Conservation (phyloP, 2,888 invertebrate species). For the Callosobruchus maculatus region DNA sequence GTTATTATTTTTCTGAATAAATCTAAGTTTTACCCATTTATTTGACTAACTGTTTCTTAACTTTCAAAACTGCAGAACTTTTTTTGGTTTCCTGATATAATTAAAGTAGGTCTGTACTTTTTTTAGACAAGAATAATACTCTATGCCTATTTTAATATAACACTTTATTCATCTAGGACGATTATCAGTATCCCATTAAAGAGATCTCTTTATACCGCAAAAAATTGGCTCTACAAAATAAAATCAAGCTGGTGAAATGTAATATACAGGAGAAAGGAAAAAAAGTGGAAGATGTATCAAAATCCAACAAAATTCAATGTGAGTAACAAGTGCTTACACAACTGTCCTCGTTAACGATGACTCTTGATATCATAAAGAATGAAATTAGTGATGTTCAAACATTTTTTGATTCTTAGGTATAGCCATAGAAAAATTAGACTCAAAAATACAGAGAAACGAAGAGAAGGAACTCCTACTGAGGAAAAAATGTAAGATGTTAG, state of each 20-base stretch:
- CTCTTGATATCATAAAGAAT: no score
- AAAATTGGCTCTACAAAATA: conserved; percentile 19
- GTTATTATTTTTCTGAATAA: no score
- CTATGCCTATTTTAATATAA: background rate
- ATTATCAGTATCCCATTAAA: conserved; percentile 21
- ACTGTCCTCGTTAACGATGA: no score
- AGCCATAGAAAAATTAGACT: conserved; percentile 21
- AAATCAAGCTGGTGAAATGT: conserved; percentile 11
- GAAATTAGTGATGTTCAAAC: no score
- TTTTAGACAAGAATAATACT: background rate
- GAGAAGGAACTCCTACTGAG: conserved; percentile 24
- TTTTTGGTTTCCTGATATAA: no score
- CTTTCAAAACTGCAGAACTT: no score
- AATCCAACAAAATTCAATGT: conserved; percentile 23
- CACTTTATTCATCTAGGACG: conserved; percentile 20
- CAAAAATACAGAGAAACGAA: conserved; percentile 24
- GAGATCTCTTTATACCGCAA: conserved; percentile 23
- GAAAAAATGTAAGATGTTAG: conserved; percentile 19
- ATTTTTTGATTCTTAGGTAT: conserved; percentile 18
- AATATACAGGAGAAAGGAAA: conserved; percentile 17
- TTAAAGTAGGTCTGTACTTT: no score
- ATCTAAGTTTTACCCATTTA: no score
- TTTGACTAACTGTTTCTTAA: no score
- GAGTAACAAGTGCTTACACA: conserved; percentile 1
- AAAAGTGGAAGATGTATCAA: conserved; percentile 14